A percentile compares a stretch with the other conserved stretches of the same genome.
phyloP scores from a whole-genome alignment of 2,888 invertebrate species.

The Ichneumoninae sp. region DNA sequence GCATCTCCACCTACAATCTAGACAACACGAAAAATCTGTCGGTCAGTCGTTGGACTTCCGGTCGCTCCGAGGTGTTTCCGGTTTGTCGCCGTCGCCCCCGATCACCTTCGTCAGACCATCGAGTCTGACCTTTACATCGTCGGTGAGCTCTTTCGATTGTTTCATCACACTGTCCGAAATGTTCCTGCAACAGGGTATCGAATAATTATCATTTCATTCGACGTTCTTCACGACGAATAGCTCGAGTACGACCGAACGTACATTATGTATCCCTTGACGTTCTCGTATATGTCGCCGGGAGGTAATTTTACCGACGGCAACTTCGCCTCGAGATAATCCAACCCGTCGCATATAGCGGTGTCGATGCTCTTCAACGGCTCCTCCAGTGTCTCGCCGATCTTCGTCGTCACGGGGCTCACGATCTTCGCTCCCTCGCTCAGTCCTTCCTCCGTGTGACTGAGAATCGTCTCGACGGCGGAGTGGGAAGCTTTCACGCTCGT shows the following conservation, averaged over 20 bases:
- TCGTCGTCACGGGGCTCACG: slow-evolving; percentile 72
- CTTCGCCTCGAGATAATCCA: slow-evolving; percentile 83
- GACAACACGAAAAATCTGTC: background rate
- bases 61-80: slow-evolving; percentile 29
- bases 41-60: slow-evolving; percentile 21
- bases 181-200: slow-evolving; percentile 48
- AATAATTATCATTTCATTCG: background rate
- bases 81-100: slow-evolving; percentile 39
- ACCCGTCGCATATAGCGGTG: slow-evolving; percentile 81
- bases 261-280: slow-evolving; percentile 74
- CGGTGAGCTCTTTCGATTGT: slow-evolving; percentile 56
- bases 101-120: slow-evolving; percentile 54
- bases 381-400: slow-evolving; percentile 80
- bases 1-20: background rate
- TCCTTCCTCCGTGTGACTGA: slow-evolving; percentile 48
- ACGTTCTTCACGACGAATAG: too few relatives aligned
- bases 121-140: slow-evolving; percentile 49
- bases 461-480: too few relatives aligned
- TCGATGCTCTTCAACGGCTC: slow-evolving; percentile 78
- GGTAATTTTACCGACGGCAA: slow-evolving; percentile 84
- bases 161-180: slow-evolving; percentile 62
- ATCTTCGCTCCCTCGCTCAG: slow-evolving; percentile 70
- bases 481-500: too few relatives aligned
- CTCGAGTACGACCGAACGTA: slow-evolving; percentile 48
- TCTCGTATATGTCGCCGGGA: slow-evolving; percentile 80